Conservation (phyloP, 2,888 invertebrate species). For the Tipula lateralis region DNA sequence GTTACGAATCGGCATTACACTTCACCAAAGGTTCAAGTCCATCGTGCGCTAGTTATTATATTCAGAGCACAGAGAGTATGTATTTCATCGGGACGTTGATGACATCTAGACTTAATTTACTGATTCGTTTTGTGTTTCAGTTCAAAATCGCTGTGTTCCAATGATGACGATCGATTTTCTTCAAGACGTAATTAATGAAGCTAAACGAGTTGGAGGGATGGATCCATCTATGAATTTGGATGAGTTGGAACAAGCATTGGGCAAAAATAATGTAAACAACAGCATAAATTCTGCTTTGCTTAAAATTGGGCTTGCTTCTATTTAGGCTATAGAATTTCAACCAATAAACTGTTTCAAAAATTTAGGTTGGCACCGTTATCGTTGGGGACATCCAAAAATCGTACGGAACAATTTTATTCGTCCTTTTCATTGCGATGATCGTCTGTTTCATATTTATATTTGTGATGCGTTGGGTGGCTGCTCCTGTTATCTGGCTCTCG, state of each 20-base stretch:
- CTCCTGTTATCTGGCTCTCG: conserved; percentile 81
- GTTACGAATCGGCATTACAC: neutral
- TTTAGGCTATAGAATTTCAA: neutral
- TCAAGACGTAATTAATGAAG: neutral
- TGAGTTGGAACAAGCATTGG: neutral
- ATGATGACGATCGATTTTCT: neutral
- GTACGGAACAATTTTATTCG: conserved; percentile 65
- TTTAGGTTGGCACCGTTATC: conserved; percentile 66
- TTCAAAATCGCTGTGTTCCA: neutral
- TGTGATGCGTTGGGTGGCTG: conserved; percentile 82
- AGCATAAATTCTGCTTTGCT: neutral
- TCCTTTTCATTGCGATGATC: conserved; percentile 62
- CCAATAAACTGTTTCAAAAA: neutral
- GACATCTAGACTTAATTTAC: neutral
- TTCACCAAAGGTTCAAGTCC: neutral
- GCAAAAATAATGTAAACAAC: neutral
- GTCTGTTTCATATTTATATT: conserved; percentile 83
- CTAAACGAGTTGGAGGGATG: neutral
- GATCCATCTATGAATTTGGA: neutral
- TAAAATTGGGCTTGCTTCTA: neutral
- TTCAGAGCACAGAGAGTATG: neutral
- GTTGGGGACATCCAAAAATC: conserved; percentile 71
- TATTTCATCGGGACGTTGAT: neutral
- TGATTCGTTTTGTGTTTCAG: neutral
- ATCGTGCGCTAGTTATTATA: neutral